phyloP scores from a whole-genome alignment of 2,888 invertebrate genomes.

The Callyntrura sp. region DNA sequence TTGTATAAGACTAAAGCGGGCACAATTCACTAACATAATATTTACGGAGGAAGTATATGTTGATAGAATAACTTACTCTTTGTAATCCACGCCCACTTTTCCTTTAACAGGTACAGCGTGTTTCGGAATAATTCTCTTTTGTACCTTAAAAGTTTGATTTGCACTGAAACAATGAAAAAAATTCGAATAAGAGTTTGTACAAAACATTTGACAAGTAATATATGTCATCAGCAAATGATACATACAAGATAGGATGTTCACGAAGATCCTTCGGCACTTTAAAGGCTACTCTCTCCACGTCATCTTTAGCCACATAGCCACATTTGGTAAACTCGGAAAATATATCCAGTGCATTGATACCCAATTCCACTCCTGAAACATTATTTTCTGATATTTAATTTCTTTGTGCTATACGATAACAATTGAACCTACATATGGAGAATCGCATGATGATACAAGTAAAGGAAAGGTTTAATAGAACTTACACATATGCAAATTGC shows the following conservation, averaged over 20 bases:
- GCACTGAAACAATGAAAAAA: constrained; percentile 85
- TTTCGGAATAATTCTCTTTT: constrained; percentile 79
- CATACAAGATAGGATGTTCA: constrained; percentile 87
- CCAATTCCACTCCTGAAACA: constrained; percentile 88
- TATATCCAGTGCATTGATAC: constrained; percentile 93
- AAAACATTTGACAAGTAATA: neutral
- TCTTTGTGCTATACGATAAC: no score
- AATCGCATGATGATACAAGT: no score
- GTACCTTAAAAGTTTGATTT: constrained; percentile 84
- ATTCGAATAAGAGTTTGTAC: neutral
- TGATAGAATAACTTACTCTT: constrained; percentile 44
- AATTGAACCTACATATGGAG: no score
- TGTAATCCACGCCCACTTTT: neutral
- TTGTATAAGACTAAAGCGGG: neutral
- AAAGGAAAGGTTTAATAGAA: neutral
- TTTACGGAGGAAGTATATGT: no score
- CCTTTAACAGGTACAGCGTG: constrained; percentile 76
- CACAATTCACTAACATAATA: no score
- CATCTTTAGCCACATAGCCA: constrained; percentile 88
- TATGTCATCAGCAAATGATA: constrained; percentile 46
- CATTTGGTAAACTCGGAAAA: constrained; percentile 97
- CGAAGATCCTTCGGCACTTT: constrained; percentile 89
- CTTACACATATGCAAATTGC: constrained; percentile 87
- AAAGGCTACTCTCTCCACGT: constrained; percentile 91
- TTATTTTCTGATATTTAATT: no score